A percentile compares a stretch with the other conserved stretches of the same genome.
Conservation (phyloP, 2,888 invertebrate species). For the Nemotelus pantherinus region DNA sequence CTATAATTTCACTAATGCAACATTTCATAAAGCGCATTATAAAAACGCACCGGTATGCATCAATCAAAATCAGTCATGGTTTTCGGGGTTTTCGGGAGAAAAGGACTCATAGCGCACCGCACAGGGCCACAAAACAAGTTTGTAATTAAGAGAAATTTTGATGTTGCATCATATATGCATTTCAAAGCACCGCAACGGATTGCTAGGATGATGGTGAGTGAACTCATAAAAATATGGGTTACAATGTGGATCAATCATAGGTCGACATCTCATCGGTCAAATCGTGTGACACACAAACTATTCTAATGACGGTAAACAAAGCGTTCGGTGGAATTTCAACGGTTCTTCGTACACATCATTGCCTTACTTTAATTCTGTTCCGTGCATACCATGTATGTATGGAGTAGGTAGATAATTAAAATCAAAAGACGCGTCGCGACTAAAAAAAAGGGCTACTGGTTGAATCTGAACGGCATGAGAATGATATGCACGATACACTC, state of each 20-base stretch:
- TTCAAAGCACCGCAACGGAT: neutral
- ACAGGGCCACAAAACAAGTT: constrained; percentile 36
- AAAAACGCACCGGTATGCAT: neutral
- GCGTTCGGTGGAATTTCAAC: constrained; percentile 16
- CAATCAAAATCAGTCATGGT: constrained; percentile 46
- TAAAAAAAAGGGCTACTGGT: neutral
- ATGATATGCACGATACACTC: neutral
- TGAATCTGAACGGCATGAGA: neutral
- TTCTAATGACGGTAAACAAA: constrained; percentile 38
- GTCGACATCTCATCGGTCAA: constrained; percentile 47
- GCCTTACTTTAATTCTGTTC: neutral
- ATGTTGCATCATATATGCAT: neutral
- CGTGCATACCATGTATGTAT: neutral
- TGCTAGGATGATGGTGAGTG: too few relatives aligned
- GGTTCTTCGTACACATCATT: constrained; percentile 3
- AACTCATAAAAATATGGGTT: neutral
- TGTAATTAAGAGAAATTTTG: constrained; percentile 32
- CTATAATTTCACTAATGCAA: too few relatives aligned
- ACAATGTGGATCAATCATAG: constrained; percentile 44
- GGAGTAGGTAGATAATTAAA: constrained; percentile 36
- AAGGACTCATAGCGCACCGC: constrained; percentile 32
- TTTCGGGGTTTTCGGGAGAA: neutral
- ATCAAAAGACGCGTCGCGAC: neutral
- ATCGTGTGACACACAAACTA: constrained; percentile 45
- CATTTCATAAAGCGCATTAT: too few relatives aligned